phyloP scores from a whole-genome alignment of 1,140 invertebrate genomes.

The Megalopta genalis region DNA sequence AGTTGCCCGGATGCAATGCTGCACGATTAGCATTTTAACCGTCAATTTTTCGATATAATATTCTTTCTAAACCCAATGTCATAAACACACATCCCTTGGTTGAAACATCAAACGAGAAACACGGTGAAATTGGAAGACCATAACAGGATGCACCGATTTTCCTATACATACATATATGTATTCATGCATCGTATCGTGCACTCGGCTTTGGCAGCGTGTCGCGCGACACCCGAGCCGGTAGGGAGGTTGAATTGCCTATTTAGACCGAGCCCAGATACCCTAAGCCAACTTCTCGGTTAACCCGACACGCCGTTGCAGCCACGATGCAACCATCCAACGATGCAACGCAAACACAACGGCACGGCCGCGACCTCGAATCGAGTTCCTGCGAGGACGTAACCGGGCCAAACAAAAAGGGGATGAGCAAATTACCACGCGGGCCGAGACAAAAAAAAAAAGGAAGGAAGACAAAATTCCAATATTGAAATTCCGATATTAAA shows the following conservation, averaged over 20 bases:
- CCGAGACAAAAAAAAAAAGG: not conserved
- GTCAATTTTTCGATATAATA: too few relatives aligned
- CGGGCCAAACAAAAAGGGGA: not conserved
- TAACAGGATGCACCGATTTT: too few relatives aligned
- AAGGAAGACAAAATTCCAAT: not conserved
- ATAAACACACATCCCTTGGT: too few relatives aligned
- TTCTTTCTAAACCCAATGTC: too few relatives aligned
- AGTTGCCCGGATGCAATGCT: too few relatives aligned
- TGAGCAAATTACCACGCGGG: not conserved
- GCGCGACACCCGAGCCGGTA: slow-evolving; percentile 1
- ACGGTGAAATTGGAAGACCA: too few relatives aligned
- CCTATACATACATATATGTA: too few relatives aligned
- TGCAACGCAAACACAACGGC: not conserved
- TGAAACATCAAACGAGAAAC: too few relatives aligned
- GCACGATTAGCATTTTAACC: too few relatives aligned
- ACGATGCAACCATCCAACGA: too few relatives aligned
- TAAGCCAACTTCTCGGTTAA: slow-evolving; percentile 12
- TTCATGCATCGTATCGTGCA: not conserved
- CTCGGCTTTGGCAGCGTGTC: not conserved
- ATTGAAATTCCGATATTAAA: not conserved
- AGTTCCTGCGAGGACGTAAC: slow-evolving; percentile 1
- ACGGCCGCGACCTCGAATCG: not conserved
- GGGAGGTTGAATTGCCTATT: slow-evolving; percentile 41
- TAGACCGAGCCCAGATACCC: slow-evolving; percentile 33
- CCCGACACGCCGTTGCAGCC: not conserved